phyloP scores from a whole-genome alignment of 2,797 vertebrate genomes.

The Smutsia temminckii region DNA sequence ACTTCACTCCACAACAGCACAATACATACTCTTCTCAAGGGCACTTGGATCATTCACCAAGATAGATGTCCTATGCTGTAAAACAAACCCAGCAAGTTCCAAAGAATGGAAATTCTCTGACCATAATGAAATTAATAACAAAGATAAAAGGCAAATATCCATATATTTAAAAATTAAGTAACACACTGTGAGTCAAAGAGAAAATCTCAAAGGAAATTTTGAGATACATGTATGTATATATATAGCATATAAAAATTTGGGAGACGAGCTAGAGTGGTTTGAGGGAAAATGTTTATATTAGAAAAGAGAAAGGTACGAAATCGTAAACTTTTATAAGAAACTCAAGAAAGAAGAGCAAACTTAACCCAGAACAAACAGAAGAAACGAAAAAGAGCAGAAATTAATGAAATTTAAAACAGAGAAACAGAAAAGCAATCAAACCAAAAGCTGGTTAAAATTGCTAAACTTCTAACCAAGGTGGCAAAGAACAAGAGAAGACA shows the following conservation, averaged over 20 bases:
- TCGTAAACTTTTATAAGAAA: constrained; percentile 16
- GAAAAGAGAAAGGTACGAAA: not conserved
- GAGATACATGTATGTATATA: not conserved
- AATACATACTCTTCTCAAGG: not conserved
- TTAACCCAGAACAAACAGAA: not conserved
- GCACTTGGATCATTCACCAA: not conserved
- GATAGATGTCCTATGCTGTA: not conserved
- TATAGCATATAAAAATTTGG: not conserved
- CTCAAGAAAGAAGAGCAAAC: not conserved
- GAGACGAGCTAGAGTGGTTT: not conserved
- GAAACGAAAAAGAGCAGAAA: constrained; percentile 18
- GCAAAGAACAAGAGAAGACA: not conserved
- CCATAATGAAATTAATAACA: not conserved
- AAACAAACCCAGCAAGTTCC: not conserved
- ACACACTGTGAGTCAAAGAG: not conserved
- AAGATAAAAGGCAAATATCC: not conserved
- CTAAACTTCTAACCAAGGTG: not conserved
- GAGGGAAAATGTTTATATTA: not conserved
- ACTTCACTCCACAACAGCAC: not conserved
- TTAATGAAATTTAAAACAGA: constrained; percentile 18
- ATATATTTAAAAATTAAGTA: not conserved
- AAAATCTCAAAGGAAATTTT: not conserved
- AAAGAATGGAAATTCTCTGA: not conserved
- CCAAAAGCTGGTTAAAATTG: not conserved
- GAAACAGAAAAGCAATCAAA: not conserved